phyloP scores from a whole-genome alignment of 2,888 invertebrate species.

The Orthosia cruda region DNA sequence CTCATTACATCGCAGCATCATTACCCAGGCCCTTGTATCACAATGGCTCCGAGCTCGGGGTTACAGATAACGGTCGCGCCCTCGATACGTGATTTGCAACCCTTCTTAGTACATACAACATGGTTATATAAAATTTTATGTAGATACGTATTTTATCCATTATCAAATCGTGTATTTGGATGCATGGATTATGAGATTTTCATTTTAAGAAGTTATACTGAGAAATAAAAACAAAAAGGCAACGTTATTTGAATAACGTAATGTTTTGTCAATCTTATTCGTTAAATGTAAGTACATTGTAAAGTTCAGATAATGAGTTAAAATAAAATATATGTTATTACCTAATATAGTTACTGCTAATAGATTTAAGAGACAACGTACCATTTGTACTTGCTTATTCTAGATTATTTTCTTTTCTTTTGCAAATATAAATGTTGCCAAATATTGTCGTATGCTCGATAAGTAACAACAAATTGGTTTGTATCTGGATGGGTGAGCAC shows the following conservation, averaged over 20 bases:
- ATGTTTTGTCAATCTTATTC: background rate
- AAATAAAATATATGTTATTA: background rate
- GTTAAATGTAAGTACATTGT: too few species aligned
- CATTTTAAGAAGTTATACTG: background rate
- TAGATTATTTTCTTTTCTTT: constrained; percentile 19
- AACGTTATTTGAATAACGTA: background rate
- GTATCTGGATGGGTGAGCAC: constrained; percentile 59
- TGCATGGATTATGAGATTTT: background rate
- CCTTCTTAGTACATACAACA: constrained; percentile 16
- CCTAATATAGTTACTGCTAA: background rate
- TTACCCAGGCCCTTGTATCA: constrained; percentile 58
- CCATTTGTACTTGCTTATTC: background rate
- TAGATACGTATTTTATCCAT: constrained; percentile 4
- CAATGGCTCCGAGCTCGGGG: constrained; percentile 33
- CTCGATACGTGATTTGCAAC: constrained; percentile 52
- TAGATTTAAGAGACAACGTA: background rate
- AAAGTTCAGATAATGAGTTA: too few species aligned
- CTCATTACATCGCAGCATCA: constrained; percentile 63
- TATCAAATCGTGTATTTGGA: background rate
- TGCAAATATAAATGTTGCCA: too few species aligned
- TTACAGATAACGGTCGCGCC: constrained; percentile 49
- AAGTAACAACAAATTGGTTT: constrained; percentile 63
- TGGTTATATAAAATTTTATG: constrained; percentile 14
- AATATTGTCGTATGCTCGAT: constrained; percentile 56
- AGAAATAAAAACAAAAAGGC: background rate